These are phyloP conservation scores for Sebastes cheni DNA, from an alignment of 2,797 vertebrate genomes.

Conservation along the genomic window DNA sequence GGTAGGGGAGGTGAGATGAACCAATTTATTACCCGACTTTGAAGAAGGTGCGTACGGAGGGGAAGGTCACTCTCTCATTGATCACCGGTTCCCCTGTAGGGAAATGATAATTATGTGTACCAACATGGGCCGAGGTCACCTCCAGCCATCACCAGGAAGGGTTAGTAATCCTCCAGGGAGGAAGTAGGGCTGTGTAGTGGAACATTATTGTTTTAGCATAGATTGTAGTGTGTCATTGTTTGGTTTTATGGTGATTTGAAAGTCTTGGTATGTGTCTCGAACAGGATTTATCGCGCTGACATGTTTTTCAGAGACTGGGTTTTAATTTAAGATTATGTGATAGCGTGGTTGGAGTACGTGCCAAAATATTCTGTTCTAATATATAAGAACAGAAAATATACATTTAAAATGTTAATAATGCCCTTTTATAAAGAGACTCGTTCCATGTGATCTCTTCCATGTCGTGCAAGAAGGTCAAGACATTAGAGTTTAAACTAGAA, in stretches of 20 bases:
- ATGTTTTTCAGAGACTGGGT: neutral
- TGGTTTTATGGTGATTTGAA: neutral
- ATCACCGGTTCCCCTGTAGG: constrained; percentile 58
- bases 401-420: neutral
- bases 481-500: neutral
- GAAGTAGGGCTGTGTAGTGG: neutral
- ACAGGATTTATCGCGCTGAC: neutral
- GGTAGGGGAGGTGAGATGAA: constrained; percentile 62
- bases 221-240: neutral
- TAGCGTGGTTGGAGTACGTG: neutral
- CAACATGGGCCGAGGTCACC: constrained; percentile 56
- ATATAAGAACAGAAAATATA: neutral
- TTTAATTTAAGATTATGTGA: neutral
- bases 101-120: constrained; percentile 69
- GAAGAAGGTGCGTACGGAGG: constrained; percentile 47
- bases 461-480: neutral
- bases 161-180: constrained; percentile 14
- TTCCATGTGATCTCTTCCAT: neutral
- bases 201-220: neutral
- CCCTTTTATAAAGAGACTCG: neutral
- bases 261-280: neutral
- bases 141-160: constrained; percentile 30
- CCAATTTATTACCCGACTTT: constrained; percentile 75
- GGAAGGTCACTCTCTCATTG: constrained; percentile 76
- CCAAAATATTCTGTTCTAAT: too few relatives aligned